Percentiles rank a stretch among this genome's conserved stretches.
Evolutionary conservation across 1,140 invertebrate species (phyloP).

Genomic region (Teleopsis dalmanni): DNA sequence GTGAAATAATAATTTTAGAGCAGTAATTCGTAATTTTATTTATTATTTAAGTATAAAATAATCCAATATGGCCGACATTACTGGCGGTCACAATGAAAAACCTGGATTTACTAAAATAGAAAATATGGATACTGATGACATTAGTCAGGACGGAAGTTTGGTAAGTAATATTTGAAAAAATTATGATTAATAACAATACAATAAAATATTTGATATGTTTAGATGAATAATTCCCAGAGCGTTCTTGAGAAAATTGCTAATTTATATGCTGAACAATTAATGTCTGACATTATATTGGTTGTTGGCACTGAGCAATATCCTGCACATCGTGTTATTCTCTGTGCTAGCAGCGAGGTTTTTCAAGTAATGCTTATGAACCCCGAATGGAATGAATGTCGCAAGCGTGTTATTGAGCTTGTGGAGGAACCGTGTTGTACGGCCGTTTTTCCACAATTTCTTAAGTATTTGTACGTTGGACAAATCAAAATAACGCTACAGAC

Average conservation of each 20-base stretch:
- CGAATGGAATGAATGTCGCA: conserved; percentile 83
- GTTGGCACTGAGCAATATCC: conserved; percentile 75
- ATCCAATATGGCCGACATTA: background rate
- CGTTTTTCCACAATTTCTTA: conserved; percentile 83
- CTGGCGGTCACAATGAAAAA: background rate
- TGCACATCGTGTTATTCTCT: conserved; percentile 84
- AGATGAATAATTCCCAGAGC: conserved; percentile 74
- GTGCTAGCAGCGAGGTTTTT: conserved; percentile 92
- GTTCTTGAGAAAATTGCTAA: conserved; percentile 74
- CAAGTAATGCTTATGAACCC: conserved; percentile 93
- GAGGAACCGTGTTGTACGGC: conserved; percentile 76
- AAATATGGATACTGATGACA: conserved; percentile 9
- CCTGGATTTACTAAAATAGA: conserved; percentile 7
- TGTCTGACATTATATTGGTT: conserved; percentile 78
- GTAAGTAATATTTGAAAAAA: conserved; percentile 8
- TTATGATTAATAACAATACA: background rate
- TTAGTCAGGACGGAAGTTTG: conserved; percentile 14
- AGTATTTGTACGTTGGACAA: conserved; percentile 89
- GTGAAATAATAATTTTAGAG: too few relatives aligned
- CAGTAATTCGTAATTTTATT: too few relatives aligned
- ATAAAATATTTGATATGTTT: background rate
- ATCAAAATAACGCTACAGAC: conserved; percentile 74
- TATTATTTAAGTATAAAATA: too few relatives aligned
- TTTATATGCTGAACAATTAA: conserved; percentile 71
- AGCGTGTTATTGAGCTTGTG: conserved; percentile 72